Base-by-base conservation (phyloP, 1,140 invertebrate genomes). In the Magallana angulata region DNA sequence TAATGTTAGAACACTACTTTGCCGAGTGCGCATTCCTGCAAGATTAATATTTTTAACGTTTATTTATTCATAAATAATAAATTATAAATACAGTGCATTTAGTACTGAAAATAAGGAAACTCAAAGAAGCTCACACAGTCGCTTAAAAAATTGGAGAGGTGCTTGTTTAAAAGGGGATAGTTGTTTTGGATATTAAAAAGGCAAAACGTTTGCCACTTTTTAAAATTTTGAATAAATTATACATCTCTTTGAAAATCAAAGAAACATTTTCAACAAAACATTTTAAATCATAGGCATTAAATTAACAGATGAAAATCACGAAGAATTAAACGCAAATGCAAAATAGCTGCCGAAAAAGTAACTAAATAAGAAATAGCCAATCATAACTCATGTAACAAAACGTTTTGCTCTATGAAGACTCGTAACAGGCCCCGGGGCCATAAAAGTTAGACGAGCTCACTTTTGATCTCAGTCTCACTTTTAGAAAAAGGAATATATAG, bases 91-190 rank as follows among this genome's bases (percentile, higher is more conserved):
- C 3, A 48, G 36, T 48, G 36, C 36, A 48, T 9, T 62, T 11
- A 36, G 36, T 30, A 76, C 18, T 76, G 68, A 76, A 76, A 76
- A 76, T 76, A 76, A 76, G 68, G 68, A 76, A 76, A 30, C 36
- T 76, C 68, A 76, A 76, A 11, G 68, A 76, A 24, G 9, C 24
- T 30, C 68, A 76, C 30, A 30, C 24, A 36, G 5, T 76, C 24
- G 8, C 24, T 71, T 76, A 36, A 24, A 12, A 0, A 8, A 30
- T 12, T 30, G 5, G 68, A 30, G 12, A 36, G 24, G 4, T 24
- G 7, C 36, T 68, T 30, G 3, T 30, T 76, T 76, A 12, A 30
- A 30, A 36, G 68, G 24, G 68, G 24, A 3, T 9, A 24, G 18
- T 76, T 30, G 30, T 5, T 76, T 11, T 48, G 36, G 36, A 48